Evolutionary conservation across 2,888 invertebrate genomes (phyloP).

Genomic region (Gordius sp.): DNA sequence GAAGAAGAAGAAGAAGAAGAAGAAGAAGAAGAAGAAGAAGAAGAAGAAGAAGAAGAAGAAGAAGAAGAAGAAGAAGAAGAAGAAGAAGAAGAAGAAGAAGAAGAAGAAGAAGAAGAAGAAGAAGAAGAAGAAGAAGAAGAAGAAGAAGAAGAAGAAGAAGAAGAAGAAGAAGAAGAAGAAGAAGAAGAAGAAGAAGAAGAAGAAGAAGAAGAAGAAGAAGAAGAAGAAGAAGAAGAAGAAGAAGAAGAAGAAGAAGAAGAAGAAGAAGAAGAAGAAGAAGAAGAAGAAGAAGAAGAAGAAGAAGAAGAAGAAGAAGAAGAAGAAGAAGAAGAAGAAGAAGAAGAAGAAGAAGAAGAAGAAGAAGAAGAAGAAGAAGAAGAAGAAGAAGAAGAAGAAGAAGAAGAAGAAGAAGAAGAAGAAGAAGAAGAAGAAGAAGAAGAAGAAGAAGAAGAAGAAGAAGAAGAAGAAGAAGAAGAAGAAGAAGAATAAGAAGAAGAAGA

Average conservation of each 20-base stretch:
- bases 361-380: not conserved
- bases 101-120: constrained; percentile 12
- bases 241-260: not conserved
- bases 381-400: no score
- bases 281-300: not conserved
- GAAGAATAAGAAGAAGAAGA: constrained; percentile 1
- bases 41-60: constrained; percentile 1
- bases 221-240: not conserved
- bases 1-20: not conserved
- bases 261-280: constrained; percentile 18
- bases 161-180: constrained; percentile 10
- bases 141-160: constrained; percentile 13
- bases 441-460: not conserved
- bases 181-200: constrained; percentile 14
- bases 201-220: constrained; percentile 16
- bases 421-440: not conserved
- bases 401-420: not conserved
- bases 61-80: constrained; percentile 16
- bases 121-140: constrained; percentile 13
- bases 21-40: not conserved
- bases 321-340: constrained; percentile 16
- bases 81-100: constrained; percentile 16
- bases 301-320: constrained; percentile 18
- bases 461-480: constrained; percentile 1
- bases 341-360: not conserved